Evolutionary conservation across 2,888 invertebrate species (phyloP), one percentile per base, ranked within the genome.

Genomic region (Colletes collaris): DNA sequence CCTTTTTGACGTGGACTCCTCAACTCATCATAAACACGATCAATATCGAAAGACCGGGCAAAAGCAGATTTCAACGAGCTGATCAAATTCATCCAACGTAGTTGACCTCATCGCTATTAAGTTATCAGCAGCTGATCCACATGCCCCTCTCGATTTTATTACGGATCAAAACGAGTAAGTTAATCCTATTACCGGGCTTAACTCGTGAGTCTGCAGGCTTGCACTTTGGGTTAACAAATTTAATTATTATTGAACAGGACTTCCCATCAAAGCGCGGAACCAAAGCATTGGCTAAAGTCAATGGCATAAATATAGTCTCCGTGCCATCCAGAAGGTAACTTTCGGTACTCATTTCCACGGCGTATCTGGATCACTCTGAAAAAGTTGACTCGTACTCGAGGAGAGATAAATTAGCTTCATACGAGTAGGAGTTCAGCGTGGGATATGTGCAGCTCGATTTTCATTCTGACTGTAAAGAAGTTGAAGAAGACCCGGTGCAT

Each of bases 21-120:
- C n/a, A n/a, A n/a, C n/a, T n/a, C n/a, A n/a, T n/a, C n/a, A n/a
- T n/a, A n/a, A n/a, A n/a, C n/a, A n/a, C n/a, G 7, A 52, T n/a
- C 6, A 52, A 52, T 7, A n/a, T 52, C 52, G 3, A 52, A n/a
- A 6, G 52, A 52, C n/a, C 0, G n/a, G 6, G 52, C 3, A 52
- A 52, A 52, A n/a, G n/a, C 3, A n/a, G 16, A 52, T n/a, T 52
- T 52, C 16, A 52, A 0, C 2, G 7, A 6, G n/a, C 7, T 1
- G n/a, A n/a, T n/a, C 52, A 52, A 52, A n/a, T 52, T 52, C 52
- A 7, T 52, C 52, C 52, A 52, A 52, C 52, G 52, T 52, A 52
- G 6, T 52, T 0, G 1, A 2, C 2, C n/a, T 5, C 52, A n/a
- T 52, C 7, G n/a, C 52, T 2, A 0, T 52, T 6, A n/a, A 16